These are phyloP conservation scores for Antidorcas marsupialis DNA, from an alignment of 2,113 vertebrate genomes.

Conservation along the genomic window DNA sequence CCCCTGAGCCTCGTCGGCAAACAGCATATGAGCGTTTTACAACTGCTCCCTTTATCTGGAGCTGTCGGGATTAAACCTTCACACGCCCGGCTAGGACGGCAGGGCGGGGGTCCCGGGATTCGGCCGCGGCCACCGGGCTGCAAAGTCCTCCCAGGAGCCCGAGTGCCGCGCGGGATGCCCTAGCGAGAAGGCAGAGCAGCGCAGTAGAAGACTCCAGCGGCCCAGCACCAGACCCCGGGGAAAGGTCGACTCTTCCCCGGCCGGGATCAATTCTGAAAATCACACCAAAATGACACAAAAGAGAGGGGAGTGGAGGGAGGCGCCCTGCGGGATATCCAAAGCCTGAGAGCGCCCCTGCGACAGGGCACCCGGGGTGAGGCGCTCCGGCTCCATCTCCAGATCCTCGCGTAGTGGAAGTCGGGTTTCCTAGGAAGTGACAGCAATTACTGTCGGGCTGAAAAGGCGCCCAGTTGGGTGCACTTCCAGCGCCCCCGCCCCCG, in stretches of 20 bases:
- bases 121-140: neutral
- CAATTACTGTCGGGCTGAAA: constrained; percentile 60
- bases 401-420: constrained; percentile 44
- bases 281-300: constrained; percentile 14
- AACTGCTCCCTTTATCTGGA: constrained; percentile 75
- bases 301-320: neutral
- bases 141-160: neutral
- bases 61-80: constrained; percentile 71
- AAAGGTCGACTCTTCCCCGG: neutral
- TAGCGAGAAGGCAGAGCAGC: neutral
- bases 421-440: constrained; percentile 79
- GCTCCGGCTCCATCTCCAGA: neutral
- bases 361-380: neutral
- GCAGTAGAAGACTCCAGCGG: neutral
- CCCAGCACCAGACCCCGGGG: neutral
- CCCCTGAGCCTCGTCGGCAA: constrained; percentile 72
- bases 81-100: constrained; percentile 7
- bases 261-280: neutral
- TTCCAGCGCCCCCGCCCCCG: neutral
- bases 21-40: constrained; percentile 76
- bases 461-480: constrained; percentile 61
- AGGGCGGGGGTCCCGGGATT: neutral
- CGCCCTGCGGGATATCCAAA: neutral
- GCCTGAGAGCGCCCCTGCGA: neutral
- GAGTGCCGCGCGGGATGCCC: neutral